Percentiles rank a stretch among this genome's conserved stretches.
Conservation (phyloP, 2,113 vertebrate genomes). For the Odocoileus hemionus region DNA sequence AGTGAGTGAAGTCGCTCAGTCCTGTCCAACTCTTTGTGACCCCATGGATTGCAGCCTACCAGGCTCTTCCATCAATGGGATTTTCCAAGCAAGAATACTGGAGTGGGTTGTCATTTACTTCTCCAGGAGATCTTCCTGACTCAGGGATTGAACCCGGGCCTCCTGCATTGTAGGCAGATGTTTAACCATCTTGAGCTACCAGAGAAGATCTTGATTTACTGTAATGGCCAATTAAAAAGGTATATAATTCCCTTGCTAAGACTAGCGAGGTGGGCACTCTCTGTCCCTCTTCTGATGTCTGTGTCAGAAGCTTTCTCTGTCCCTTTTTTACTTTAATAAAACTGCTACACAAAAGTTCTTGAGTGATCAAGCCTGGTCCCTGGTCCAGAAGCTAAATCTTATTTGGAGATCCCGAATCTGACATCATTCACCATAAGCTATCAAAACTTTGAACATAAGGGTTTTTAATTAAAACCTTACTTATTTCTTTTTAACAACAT, state of each 20-base stretch:
- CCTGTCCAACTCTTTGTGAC: too few species aligned
- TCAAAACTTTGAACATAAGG: neutral
- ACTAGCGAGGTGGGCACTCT: neutral
- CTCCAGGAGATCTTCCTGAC: too few species aligned
- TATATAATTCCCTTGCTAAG: neutral
- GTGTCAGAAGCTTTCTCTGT: neutral
- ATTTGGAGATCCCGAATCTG: rapidly evolving
- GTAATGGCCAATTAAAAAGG: neutral
- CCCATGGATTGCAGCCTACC: too few species aligned
- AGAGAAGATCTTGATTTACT: neutral
- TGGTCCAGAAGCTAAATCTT: neutral
- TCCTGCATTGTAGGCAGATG: too few species aligned
- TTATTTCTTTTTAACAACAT: neutral
- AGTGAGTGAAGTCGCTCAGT: too few species aligned
- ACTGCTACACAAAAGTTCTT: neutral
- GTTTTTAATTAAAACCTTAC: neutral
- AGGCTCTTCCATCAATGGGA: too few species aligned
- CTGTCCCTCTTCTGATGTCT: neutral
- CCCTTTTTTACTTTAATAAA: neutral
- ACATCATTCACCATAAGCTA: neutral
- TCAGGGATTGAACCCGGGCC: too few species aligned
- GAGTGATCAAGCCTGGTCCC: neutral
- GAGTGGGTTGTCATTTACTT: too few species aligned
- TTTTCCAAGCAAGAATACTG: too few species aligned
- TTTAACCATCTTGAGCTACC: too few species aligned